A percentile compares a stretch with the other conserved stretches of the same genome.
Evolutionary conservation across 2,113 vertebrate genomes (phyloP).

Genomic region (Astatoreochromis straeleni): DNA sequence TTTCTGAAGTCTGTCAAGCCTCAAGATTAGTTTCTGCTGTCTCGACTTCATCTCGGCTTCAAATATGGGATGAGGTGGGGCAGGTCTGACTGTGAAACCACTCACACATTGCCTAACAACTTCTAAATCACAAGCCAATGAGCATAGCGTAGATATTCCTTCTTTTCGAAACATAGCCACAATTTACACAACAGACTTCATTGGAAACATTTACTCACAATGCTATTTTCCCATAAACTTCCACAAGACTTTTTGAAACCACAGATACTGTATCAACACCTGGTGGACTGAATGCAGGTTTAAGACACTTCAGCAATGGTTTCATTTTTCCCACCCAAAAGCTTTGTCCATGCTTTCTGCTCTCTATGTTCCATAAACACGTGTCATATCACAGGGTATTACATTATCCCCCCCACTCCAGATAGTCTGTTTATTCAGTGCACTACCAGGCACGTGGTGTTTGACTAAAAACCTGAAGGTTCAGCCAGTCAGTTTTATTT

Average conservation of each 20-base stretch:
- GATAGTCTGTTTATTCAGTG: not conserved
- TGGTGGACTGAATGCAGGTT: not conserved
- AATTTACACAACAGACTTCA: not conserved
- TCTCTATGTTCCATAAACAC: not conserved
- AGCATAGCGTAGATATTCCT: rapidly evolving
- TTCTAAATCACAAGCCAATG: not conserved
- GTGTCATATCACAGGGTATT: not conserved
- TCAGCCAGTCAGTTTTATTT: not conserved
- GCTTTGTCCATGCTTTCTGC: not conserved
- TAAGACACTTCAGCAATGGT: not conserved
- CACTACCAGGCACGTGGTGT: not conserved
- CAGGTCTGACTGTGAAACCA: not conserved
- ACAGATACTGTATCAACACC: not conserved
- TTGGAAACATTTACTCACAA: not conserved
- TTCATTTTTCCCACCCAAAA: not conserved
- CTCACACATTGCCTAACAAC: not conserved
- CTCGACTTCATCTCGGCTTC: not conserved
- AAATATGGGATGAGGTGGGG: not conserved
- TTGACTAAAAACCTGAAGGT: not conserved
- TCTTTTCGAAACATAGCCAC: not conserved
- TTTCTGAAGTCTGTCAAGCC: not conserved
- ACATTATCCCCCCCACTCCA: not conserved
- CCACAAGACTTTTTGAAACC: not conserved
- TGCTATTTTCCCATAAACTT: not conserved
- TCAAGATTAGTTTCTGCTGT: not conserved